Evolutionary conservation across 2,797 vertebrate genomes (phyloP).

Genomic region (Hemitrygon akajei): DNA sequence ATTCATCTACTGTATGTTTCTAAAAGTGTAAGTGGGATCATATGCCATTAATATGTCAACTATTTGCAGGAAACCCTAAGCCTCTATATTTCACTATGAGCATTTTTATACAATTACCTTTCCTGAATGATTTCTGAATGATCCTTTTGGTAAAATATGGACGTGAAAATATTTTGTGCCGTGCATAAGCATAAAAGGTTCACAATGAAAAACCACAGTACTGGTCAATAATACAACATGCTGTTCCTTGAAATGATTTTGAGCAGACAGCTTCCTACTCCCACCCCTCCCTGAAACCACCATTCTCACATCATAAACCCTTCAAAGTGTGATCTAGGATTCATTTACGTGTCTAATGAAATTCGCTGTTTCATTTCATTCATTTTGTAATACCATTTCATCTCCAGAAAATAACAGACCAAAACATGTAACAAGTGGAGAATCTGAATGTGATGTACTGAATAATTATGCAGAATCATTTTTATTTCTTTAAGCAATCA

Average conservation of each 20-base stretch:
- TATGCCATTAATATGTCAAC: background rate
- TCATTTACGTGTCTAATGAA: conserved; percentile 62
- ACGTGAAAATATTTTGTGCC: background rate
- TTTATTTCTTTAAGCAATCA: background rate
- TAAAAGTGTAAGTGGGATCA: background rate
- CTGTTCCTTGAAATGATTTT: background rate
- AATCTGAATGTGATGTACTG: background rate
- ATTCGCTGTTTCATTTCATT: conserved; percentile 57
- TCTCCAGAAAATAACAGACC: background rate
- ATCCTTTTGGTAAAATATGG: background rate
- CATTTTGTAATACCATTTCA: background rate
- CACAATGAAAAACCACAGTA: background rate
- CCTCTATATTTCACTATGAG: background rate
- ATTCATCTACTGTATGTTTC: no score
- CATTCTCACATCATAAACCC: background rate
- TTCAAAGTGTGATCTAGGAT: conserved; percentile 45
- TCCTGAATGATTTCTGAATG: background rate
- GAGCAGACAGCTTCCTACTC: background rate
- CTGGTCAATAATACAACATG: background rate
- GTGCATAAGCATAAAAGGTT: background rate
- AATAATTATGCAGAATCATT: background rate
- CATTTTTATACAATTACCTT: background rate
- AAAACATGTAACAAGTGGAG: background rate
- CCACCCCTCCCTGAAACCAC: background rate
- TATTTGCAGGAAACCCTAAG: background rate